These are phyloP conservation scores for Deroplatys truncata DNA, from an alignment of 2,888 invertebrate species.

Conservation along the genomic window DNA sequence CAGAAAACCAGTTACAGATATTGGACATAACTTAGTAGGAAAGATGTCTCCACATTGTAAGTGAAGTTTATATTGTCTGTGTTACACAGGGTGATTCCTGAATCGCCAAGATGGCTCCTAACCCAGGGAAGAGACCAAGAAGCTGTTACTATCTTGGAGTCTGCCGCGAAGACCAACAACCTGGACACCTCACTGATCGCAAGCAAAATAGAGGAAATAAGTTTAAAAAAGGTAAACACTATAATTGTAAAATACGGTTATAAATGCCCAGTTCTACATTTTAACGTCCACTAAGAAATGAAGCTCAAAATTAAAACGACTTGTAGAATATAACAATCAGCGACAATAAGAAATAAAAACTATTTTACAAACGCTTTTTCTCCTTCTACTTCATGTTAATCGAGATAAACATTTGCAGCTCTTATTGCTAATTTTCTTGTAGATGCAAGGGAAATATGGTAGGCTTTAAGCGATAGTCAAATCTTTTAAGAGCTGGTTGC, in stretches of 20 bases:
- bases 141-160: constrained; percentile 58
- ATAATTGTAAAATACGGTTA: no score
- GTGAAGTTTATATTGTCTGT: not conserved
- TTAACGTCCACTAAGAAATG: not conserved
- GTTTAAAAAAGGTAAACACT: constrained; percentile 10
- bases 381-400: no score
- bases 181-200: constrained; percentile 31
- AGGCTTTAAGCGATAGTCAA: no score
- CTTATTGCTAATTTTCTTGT: no score
- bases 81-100: constrained; percentile 58
- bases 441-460: no score
- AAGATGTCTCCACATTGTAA: no score
- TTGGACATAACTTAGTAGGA: no score
- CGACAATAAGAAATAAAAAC: no score
- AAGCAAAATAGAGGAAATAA: constrained; percentile 2
- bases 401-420: no score
- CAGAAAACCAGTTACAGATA: no score
- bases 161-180: constrained; percentile 54
- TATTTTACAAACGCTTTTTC: no score
- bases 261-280: not conserved
- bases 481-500: no score
- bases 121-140: constrained; percentile 60
- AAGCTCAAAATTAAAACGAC: not conserved
- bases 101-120: constrained; percentile 76
- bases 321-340: not conserved